Conservation (phyloP, 2,888 invertebrate species). For the Microchrysa polita region DNA sequence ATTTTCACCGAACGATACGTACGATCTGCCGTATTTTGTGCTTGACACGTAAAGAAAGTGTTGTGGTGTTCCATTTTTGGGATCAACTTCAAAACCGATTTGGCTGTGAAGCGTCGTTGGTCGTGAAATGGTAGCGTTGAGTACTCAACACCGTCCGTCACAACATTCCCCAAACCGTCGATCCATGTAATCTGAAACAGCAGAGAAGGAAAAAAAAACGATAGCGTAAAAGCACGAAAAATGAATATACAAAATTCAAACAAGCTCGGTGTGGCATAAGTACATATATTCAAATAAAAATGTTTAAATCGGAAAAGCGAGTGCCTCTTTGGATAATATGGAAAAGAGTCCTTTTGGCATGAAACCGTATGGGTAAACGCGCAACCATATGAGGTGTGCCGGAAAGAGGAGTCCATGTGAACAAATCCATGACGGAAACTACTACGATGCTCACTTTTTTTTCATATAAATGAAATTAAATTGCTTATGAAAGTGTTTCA, state of each 20-base stretch:
- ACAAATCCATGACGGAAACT: too few species aligned
- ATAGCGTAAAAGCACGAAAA: too few species aligned
- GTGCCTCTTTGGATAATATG: too few species aligned
- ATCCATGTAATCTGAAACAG: constrained; percentile 89
- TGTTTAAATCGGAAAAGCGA: too few species aligned
- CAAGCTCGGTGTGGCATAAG: not conserved
- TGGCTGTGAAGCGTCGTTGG: constrained; percentile 84
- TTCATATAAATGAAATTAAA: not conserved
- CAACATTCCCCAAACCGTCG: constrained; percentile 85
- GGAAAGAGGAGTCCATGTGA: too few species aligned
- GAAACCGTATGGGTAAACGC: too few species aligned
- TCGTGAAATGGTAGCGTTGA: constrained; percentile 80
- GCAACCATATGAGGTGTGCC: too few species aligned
- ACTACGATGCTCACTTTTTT: not conserved
- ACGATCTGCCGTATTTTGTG: constrained; percentile 89
- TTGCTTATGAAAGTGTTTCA: constrained; percentile 1
- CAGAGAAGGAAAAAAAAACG: too few species aligned
- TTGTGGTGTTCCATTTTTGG: constrained; percentile 91
- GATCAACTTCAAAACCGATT: constrained; percentile 82
- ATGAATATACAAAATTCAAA: not conserved
- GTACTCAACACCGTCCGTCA: constrained; percentile 82
- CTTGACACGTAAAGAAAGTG: constrained; percentile 90
- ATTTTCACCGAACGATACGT: constrained; percentile 84
- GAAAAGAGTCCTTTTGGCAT: too few species aligned
- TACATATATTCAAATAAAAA: too few species aligned